These are phyloP conservation scores for Schrankia costaestrigalis DNA, from an alignment of 2,888 invertebrate genomes.

Conservation along the genomic window DNA sequence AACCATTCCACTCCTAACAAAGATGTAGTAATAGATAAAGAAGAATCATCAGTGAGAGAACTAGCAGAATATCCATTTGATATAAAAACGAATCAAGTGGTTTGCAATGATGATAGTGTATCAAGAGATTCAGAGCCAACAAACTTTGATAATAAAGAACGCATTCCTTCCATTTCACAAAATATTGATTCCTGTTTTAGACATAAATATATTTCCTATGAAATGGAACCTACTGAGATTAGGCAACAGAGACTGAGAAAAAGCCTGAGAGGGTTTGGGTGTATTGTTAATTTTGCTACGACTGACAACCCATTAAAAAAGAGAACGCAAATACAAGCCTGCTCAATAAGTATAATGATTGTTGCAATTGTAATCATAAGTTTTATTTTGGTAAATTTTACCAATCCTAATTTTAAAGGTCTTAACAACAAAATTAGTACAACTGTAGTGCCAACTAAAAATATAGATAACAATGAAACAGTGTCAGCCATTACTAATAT, in stretches of 20 bases:
- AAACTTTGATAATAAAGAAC: constrained; percentile 41
- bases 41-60: constrained; percentile 27
- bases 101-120: constrained; percentile 33
- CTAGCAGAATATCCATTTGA: constrained; percentile 34
- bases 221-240: constrained; percentile 49
- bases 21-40: constrained; percentile 29
- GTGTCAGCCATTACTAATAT: constrained; percentile 51
- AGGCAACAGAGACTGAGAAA: constrained; percentile 65
- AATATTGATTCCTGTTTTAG: constrained; percentile 64
- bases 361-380: constrained; percentile 74
- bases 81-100: constrained; percentile 32
- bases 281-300: constrained; percentile 68
- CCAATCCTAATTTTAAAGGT: constrained; percentile 64
- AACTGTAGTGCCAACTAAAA: constrained; percentile 71
- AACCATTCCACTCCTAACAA: constrained; percentile 68
- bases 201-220: constrained; percentile 64
- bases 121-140: constrained; percentile 31
- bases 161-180: constrained; percentile 71
- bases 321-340: constrained; percentile 74
- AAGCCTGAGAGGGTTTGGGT: constrained; percentile 70
- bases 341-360: constrained; percentile 78
- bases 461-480: constrained; percentile 52
- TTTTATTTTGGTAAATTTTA: constrained; percentile 76
- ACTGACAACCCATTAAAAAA: constrained; percentile 70
- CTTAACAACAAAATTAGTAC: constrained; percentile 59